These are phyloP conservation scores for Parnassius glacialis DNA, from an alignment of 2,888 invertebrate species.

Conservation along the genomic window DNA sequence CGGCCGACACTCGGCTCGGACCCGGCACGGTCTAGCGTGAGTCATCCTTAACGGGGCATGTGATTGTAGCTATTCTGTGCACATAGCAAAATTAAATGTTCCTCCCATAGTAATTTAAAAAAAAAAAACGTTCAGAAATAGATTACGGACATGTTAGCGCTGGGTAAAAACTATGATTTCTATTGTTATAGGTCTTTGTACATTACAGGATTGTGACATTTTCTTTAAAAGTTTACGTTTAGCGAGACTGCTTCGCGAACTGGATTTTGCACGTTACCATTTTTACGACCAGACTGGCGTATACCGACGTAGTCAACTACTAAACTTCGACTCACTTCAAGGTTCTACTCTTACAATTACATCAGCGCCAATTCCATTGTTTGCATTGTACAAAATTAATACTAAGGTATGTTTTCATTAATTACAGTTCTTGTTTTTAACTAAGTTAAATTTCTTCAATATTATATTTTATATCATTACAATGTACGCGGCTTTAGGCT, in stretches of 20 bases:
- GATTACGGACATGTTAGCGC: no score
- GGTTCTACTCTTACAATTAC: conserved; percentile 56
- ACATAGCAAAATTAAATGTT: no score
- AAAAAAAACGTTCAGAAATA: no score
- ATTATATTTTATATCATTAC: no score
- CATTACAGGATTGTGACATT: conserved; percentile 64
- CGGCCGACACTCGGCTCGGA: no score
- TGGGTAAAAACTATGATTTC: no score
- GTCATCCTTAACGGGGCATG: no score
- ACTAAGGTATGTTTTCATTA: conserved; percentile 52
- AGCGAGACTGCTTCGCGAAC: conserved; percentile 59
- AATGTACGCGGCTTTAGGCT: no score
- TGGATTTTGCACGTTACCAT: conserved; percentile 68
- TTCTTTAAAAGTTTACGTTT: conserved; percentile 48
- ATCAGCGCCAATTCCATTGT: conserved; percentile 51
- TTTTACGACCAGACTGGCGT: conserved; percentile 65
- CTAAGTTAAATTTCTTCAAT: no score
- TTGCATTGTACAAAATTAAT: conserved; percentile 59
- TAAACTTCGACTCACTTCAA: conserved; percentile 57
- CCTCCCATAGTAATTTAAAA: no score
- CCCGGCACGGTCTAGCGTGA: no score
- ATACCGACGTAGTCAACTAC: conserved; percentile 46
- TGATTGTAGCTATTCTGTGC: no score
- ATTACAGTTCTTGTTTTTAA: not conserved
- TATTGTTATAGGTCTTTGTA: conserved; percentile 53